Conservation (phyloP, 2,113 vertebrate species). For the Redunca redunca region DNA sequence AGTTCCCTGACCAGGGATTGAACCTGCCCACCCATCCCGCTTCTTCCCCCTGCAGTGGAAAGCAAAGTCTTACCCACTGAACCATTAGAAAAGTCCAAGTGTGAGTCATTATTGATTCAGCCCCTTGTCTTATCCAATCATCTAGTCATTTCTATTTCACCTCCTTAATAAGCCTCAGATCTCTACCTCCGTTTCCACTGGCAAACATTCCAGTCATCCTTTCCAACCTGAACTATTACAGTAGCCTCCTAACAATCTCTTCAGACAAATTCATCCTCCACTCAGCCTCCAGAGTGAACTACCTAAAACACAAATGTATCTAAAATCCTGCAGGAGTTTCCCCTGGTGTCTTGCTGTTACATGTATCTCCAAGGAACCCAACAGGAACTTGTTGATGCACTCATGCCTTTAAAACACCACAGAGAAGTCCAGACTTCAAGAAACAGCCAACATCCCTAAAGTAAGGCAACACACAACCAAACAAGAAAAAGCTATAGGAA, state of each 20-base stretch:
- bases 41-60: neutral
- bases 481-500: neutral
- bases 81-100: neutral
- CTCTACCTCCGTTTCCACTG: neutral
- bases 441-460: neutral
- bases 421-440: neutral
- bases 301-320: neutral
- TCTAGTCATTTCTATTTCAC: neutral
- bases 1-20: neutral
- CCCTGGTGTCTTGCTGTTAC: neutral
- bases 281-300: neutral
- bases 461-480: neutral
- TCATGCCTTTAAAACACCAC: neutral
- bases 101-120: slow-evolving; percentile 22
- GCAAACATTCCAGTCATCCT: neutral
- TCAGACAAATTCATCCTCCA: neutral
- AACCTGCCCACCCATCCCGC: neutral
- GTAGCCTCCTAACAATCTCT: neutral
- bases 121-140: neutral
- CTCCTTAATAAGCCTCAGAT: neutral
- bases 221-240: neutral
- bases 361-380: neutral
- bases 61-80: neutral
- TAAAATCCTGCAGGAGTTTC: neutral
- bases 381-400: neutral